These are phyloP conservation scores for Lates calcarifer DNA, from an alignment of 2,113 vertebrate species.

Conservation along the genomic window DNA sequence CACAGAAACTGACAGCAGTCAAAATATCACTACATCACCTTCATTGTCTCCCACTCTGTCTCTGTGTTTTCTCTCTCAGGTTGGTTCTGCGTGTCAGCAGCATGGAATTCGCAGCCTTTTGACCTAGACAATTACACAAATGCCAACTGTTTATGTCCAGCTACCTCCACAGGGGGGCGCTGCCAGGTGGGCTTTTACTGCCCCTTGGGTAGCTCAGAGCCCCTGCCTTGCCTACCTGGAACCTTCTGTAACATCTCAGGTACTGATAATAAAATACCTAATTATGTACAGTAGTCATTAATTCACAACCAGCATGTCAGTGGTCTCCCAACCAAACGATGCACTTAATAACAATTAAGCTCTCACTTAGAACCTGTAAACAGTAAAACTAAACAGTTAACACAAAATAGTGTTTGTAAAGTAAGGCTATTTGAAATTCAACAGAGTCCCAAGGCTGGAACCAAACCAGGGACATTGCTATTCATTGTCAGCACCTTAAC, in stretches of 20 bases:
- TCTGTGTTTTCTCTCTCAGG: conserved; percentile 78
- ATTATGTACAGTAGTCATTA: not conserved
- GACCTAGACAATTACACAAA: conserved; percentile 97
- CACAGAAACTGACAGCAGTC: conserved; percentile 3
- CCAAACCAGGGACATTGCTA: too few relatives aligned
- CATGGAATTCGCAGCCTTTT: conserved; percentile 93
- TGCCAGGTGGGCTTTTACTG: conserved; percentile 91
- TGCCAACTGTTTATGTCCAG: conserved; percentile 93
- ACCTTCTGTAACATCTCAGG: conserved; percentile 90
- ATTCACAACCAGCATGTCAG: not conserved
- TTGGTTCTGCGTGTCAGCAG: conserved; percentile 95
- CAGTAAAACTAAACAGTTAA: not conserved
- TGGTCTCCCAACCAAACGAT: not conserved
- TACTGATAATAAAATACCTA: conserved; percentile 55
- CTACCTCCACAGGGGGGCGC: conserved; percentile 92
- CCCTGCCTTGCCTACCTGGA: conserved; percentile 86
- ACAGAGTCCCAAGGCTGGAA: too few relatives aligned
- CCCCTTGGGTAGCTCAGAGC: conserved; percentile 89
- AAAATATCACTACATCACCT: conserved; percentile 6
- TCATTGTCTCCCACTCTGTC: conserved; percentile 13
- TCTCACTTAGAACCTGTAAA: not conserved
- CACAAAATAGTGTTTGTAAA: not conserved
- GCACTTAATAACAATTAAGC: not conserved
- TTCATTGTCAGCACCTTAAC: too few relatives aligned
- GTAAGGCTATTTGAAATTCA: not conserved